Evolutionary conservation across 2,797 vertebrate genomes (phyloP), one percentile per base, ranked within the genome.

Genomic region (Sardinella longiceps): DNA sequence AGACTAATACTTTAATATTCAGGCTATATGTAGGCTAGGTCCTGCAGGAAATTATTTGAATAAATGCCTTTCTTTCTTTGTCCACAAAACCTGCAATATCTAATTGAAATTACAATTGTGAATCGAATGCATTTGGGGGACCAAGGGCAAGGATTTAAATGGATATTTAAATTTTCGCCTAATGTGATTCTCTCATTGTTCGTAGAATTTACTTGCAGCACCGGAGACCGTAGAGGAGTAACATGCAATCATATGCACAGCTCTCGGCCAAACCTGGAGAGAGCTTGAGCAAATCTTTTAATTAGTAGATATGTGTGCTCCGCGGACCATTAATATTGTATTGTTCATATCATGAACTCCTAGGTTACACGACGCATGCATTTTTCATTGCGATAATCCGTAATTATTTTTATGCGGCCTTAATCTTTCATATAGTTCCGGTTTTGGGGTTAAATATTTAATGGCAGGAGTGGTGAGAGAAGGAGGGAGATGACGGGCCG

Each of bases 361-460:
- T 94, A 94, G 91, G 93, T 93, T 95, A 94, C 91, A 92, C 90
- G 90, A 86, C 91, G 88, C 93, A 93, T 93, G 92, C 91, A 94
- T 93, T 94, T 95, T 94, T 94, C 89, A 94, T 94, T 92, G 91
- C 90, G 89, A 93, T 94, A 94, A 94, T 93, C 92, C 91, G 92
- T 94, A 94, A 93, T 95, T 94, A 94, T 93, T 94, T 94, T 93
- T 92, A 93, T 93, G 91, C 93, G 90, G 90, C 91, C 93, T 93
- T 93, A 94, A 93, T 95, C 93, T 92, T 95, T 94, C 90, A 94
- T 92, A 92, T 91, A 91, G 91, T 92, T 92, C 92, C 92, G 91
- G 90, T 14, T 95, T 95, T 93, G 93, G 91, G 91, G 89, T 93
- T 94, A 90, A 93, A 94, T 94, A 93, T 94, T 94, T 94, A 93